phyloP scores from a whole-genome alignment of 2,113 vertebrate genomes.

The Rhabdornis inornatus region DNA sequence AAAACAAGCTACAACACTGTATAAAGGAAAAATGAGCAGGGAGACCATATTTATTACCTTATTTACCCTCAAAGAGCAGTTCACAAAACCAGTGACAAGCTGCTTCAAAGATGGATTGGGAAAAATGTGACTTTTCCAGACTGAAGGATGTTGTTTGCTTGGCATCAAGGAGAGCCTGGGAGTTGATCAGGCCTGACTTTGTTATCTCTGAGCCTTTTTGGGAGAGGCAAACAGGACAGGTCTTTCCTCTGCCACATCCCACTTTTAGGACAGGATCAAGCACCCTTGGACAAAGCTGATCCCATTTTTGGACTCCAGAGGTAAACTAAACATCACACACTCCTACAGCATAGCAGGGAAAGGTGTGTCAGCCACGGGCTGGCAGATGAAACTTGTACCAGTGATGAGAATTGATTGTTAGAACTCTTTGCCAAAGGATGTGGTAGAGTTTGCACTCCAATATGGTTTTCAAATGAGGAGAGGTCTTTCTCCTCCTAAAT shows the following conservation, averaged over 20 bases:
- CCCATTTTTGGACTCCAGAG: background rate
- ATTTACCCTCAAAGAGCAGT: background rate
- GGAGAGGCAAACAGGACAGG: background rate
- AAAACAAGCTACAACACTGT: background rate
- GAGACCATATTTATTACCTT: fast-evolving
- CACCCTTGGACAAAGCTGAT: background rate
- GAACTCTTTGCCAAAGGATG: background rate
- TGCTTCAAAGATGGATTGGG: background rate
- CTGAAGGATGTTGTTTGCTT: background rate
- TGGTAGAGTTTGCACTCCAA: background rate
- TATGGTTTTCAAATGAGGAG: background rate
- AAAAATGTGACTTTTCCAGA: background rate
- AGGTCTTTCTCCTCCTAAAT: background rate
- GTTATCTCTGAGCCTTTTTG: background rate
- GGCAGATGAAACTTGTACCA: background rate
- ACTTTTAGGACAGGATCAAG: background rate
- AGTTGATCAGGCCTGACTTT: background rate
- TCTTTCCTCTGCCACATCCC: background rate
- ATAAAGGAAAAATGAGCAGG: background rate
- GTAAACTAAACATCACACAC: background rate
- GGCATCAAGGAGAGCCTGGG: background rate
- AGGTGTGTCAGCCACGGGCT: background rate
- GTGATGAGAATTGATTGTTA: background rate
- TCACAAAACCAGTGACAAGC: background rate
- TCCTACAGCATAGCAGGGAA: background rate